Conservation (phyloP, 1,140 invertebrate genomes). For the Lithobius niger region DNA sequence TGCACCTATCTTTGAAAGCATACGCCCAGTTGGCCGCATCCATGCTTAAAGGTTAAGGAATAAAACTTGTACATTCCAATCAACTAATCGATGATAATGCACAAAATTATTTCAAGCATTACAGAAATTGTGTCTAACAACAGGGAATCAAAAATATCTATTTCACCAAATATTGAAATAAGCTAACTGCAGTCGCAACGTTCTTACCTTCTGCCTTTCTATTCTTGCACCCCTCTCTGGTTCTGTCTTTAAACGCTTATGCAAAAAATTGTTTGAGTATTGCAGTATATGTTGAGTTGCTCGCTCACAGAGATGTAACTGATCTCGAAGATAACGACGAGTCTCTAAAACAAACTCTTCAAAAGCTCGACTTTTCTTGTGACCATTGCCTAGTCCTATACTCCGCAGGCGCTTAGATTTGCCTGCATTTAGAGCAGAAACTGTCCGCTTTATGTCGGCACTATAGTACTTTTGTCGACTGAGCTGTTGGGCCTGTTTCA, state of each 20-base stretch:
- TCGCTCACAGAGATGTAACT: constrained; percentile 26
- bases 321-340: constrained; percentile 20
- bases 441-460: background rate
- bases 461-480: constrained; percentile 19
- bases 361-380: constrained; percentile 26
- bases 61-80: too few relatives aligned
- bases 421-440: background rate
- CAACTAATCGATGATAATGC: too few relatives aligned
- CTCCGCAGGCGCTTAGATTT: background rate
- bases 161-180: too few relatives aligned
- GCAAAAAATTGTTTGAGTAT: constrained; percentile 33
- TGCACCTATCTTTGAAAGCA: too few relatives aligned
- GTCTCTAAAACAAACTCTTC: constrained; percentile 26
- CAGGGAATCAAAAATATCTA: too few relatives aligned
- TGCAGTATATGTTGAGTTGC: constrained; percentile 26
- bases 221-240: constrained; percentile 18
- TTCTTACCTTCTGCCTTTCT: constrained; percentile 15
- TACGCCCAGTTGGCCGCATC: too few relatives aligned
- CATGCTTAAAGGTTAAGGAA: too few relatives aligned
- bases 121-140: too few relatives aligned
- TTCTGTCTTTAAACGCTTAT: constrained; percentile 30
- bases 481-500: constrained; percentile 19
- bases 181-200: too few relatives aligned
- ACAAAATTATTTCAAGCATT: too few relatives aligned
- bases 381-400: constrained; percentile 29